Percentiles rank a stretch among this genome's conserved stretches.
These are phyloP conservation scores for Mungos mungo DNA, from an alignment of 2,113 vertebrate species.

Conservation along the genomic window DNA sequence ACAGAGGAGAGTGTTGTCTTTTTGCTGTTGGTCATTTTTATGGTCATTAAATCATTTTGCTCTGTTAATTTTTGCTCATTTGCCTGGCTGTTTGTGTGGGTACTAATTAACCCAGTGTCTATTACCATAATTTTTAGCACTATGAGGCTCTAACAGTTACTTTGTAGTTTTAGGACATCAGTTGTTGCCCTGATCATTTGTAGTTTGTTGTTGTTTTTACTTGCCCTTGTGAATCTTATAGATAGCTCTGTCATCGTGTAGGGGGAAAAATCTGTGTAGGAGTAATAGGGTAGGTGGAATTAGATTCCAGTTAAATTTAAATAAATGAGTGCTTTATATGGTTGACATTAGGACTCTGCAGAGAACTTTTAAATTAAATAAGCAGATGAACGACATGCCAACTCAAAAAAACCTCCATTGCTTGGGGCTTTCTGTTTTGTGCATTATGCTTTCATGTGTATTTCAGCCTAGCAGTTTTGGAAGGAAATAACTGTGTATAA, in stretches of 20 bases:
- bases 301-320: constrained; percentile 54
- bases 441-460: not conserved
- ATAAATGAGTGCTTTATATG: not conserved
- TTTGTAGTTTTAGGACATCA: not conserved
- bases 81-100: constrained; percentile 58
- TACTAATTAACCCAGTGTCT: not conserved
- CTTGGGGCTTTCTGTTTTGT: not conserved
- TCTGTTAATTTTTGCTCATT: constrained; percentile 39
- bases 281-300: not conserved
- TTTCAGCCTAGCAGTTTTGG: not conserved
- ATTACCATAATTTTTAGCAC: not conserved
- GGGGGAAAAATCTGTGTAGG: not conserved
- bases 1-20: not conserved
- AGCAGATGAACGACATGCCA: not conserved
- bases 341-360: constrained; percentile 38
- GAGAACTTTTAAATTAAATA: not conserved
- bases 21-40: constrained; percentile 25
- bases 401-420: not conserved
- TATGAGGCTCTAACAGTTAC: not conserved
- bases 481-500: not conserved
- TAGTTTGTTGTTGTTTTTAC: not conserved
- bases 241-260: not conserved
- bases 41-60: constrained; percentile 41
- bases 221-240: constrained; percentile 36
- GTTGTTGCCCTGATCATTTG: constrained; percentile 26